Base-by-base conservation (phyloP, 2,797 vertebrate genomes). In the Gallinago solitaria region DNA sequence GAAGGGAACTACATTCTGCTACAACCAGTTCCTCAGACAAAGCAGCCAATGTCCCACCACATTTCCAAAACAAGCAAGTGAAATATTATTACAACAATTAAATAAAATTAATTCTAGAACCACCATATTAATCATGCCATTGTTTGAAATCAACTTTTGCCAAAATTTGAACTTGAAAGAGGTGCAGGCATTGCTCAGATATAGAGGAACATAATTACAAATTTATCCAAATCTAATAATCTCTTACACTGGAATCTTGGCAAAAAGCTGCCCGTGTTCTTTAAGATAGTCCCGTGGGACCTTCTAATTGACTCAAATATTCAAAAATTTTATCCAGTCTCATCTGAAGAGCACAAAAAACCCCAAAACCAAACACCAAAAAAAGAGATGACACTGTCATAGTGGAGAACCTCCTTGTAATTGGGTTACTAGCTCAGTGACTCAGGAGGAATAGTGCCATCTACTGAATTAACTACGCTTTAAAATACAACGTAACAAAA, bases 401-500 rank as follows among this genome's bases (percentile, higher is more conserved):
- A 69, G 32, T 16, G 16, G 32, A 91, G n/a, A 90, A 68, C 19
- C 25, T 35, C 53, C 41, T 64, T 54, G 19, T 45, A 70, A 48
- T 7, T 43, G 35, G 6, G 8, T 80, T 82, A 64, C 69, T 18
- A 94, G 50, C 57, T 87, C 69, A 51, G 65, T 75, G 91, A 88
- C 54, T 87, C 82, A 87, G 82, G 83, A 88, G 86, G 86, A 96
- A 96, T 92, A 96, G 93, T 94, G 95, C 92, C 96, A 97, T 83
- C 96, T 96, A 68, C 95, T 79, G 91, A 96, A 96, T 71, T 93
- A 73, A 71, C 69, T 32, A 7, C 3, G 35, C 20, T 50, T 87
- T 67, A 85, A 70, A 91, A 80, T 37, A 65, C 5, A 33, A 25
- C 19, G 37, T 77, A 57, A 89, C 24, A 83, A 85, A 90, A 71